Base-by-base conservation (phyloP, 2,888 invertebrate genomes). In the Diloba caeruleocephala region DNA sequence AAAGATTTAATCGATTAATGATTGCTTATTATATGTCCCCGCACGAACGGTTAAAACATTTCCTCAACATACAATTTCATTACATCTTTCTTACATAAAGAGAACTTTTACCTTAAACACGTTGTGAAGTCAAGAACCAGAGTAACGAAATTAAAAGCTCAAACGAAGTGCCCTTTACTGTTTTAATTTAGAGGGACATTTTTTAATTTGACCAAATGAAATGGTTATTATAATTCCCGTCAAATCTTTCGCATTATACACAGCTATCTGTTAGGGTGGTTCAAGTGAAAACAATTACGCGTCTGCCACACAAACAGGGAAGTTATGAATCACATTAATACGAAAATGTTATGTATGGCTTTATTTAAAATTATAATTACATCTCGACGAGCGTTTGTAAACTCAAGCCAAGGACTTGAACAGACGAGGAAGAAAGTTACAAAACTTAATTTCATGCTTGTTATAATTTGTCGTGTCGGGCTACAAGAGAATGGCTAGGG, bases 391-490 rank as follows among this genome's bases (percentile, higher is more conserved):
- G 54, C 50, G 32, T 58, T 60, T 60, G 57, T 58, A 52, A 65
- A 57, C 26, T 55, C 32, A 14, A 54, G 29, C 26, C 38, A 33
- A 62, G 34, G 39, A 52, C 54, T 71, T 46, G 31, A 56, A 51
- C 31, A 48, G 42, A 39, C 29, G 32, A 32, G 14, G 45, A 52
- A 51, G 58, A 59, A 71, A 72, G 55, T 69, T 67, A 41, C 43
- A 38, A 69, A 71, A 71, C 67, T 63, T 71, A 75, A 69, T 74
- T 74, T 74, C 46, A 59, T 69, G 65, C 59, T 76, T 67, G 64
- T 68, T 73, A 60, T 63, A 66, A 73, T 71, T 76, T 71, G 73
- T 65, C 64, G 57, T 44, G 43, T 51, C 51, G 45, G 51, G 36
- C 28, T 51, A 39, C 36, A 59, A 61, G 52, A 65, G 58, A 59